Percentiles rank a stretch among this genome's conserved stretches.
These are phyloP conservation scores for Amphiura filiformis DNA, from an alignment of 35 echinoderm and acorn worm species.

Conservation along the genomic window DNA sequence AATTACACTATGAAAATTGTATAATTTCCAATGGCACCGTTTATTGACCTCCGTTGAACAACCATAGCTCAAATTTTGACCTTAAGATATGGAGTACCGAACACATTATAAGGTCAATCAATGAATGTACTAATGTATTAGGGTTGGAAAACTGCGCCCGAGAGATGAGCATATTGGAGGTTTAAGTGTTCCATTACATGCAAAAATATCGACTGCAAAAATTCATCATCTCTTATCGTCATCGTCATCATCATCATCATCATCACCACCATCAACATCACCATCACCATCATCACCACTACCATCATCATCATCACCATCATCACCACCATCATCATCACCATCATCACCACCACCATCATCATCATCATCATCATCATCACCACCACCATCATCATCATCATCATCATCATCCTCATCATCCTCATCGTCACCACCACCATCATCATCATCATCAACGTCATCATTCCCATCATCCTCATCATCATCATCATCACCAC, in stretches of 20 bases:
- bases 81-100: background rate
- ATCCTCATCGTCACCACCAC: no score
- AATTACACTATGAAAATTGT: background rate
- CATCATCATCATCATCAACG: no score
- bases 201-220: background rate
- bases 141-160: no score
- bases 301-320: conserved; percentile 17
- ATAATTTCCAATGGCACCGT: background rate
- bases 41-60: no score
- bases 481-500: no score
- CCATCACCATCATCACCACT: conserved; percentile 17
- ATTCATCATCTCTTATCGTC: background rate
- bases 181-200: background rate
- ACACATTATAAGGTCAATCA: no score
- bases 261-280: conserved; percentile 14
- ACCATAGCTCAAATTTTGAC: no score
- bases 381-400: no score
- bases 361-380: conserved; percentile 2
- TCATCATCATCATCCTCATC: no score
- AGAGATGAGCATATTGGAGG: background rate
- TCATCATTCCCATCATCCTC: no score
- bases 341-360: conserved; percentile 8
- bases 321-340: conserved; percentile 28
- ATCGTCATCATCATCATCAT: no score
- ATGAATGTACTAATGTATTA: no score